These are phyloP conservation scores for Habroteleia sp. DNA, from an alignment of 2,888 invertebrate species.

Conservation along the genomic window DNA sequence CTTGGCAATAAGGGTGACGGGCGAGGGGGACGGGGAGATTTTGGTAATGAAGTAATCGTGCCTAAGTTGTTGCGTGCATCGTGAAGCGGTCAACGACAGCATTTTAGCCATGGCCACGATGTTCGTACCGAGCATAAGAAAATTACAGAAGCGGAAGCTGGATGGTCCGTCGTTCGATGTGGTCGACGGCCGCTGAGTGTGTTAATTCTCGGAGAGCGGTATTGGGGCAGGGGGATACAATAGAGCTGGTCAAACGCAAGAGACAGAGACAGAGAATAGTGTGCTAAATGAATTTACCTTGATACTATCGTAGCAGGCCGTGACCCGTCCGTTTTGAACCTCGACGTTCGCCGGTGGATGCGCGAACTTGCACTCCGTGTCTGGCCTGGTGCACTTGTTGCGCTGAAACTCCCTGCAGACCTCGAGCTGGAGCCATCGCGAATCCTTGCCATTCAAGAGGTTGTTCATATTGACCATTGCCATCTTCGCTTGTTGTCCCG, in stretches of 20 bases:
- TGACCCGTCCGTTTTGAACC: conserved; percentile 99
- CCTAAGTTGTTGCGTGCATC: conserved; percentile 62
- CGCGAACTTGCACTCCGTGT: conserved; percentile 99
- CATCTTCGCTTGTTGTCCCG: conserved; percentile 78
- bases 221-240: conserved; percentile 28
- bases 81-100: conserved; percentile 64
- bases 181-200: conserved; percentile 40
- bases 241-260: conserved; percentile 55
- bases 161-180: conserved; percentile 38
- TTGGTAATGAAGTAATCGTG: conserved; percentile 41
- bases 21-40: neutral
- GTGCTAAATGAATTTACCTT: conserved; percentile 88
- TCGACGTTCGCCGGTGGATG: conserved; percentile 99
- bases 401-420: conserved; percentile 99
- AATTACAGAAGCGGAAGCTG: conserved; percentile 62
- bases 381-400: conserved; percentile 99
- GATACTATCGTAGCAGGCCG: conserved; percentile 99
- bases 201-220: conserved; percentile 44
- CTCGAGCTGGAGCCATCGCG: conserved; percentile 99
- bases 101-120: conserved; percentile 63
- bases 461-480: conserved; percentile 98
- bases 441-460: conserved; percentile 98
- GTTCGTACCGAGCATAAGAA: conserved; percentile 61
- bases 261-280: conserved; percentile 52
- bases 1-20: conserved; percentile 37